Evolutionary conservation across 2,797 vertebrate genomes (phyloP).

Genomic region (Rhinoraja longicauda): DNA sequence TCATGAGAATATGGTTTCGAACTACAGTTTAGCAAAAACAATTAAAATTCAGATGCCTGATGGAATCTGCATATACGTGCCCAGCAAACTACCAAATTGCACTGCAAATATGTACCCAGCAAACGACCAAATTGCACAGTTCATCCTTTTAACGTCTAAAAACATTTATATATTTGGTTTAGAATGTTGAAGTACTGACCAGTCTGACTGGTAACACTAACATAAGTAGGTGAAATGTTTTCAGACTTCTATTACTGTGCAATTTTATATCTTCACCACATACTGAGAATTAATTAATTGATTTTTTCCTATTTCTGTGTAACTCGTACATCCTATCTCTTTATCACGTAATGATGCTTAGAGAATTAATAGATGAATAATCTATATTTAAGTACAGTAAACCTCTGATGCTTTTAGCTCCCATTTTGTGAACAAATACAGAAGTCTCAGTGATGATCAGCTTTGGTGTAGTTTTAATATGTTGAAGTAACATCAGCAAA

Average conservation of each 20-base stretch:
- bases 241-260: not conserved
- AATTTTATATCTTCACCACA: not conserved
- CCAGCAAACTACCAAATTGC: not conserved
- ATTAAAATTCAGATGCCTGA: constrained; percentile 39
- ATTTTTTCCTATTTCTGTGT: not conserved
- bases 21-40: constrained; percentile 53
- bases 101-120: not conserved
- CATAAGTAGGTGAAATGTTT: not conserved
- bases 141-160: not conserved
- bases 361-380: not conserved
- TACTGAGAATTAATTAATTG: not conserved
- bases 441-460: not conserved
- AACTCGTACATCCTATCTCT: not conserved
- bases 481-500: not conserved
- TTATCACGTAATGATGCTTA: not conserved
- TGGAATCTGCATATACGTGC: not conserved
- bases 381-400: not conserved
- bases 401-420: not conserved
- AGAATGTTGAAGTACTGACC: not conserved
- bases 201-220: not conserved
- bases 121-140: not conserved
- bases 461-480: not conserved
- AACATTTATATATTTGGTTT: not conserved
- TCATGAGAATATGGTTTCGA: constrained; percentile 60
- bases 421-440: not conserved